Evolutionary conservation across 2,113 vertebrate genomes (phyloP), one percentile per base, ranked within the genome.

Genomic region (Crypturellus undulatus): DNA sequence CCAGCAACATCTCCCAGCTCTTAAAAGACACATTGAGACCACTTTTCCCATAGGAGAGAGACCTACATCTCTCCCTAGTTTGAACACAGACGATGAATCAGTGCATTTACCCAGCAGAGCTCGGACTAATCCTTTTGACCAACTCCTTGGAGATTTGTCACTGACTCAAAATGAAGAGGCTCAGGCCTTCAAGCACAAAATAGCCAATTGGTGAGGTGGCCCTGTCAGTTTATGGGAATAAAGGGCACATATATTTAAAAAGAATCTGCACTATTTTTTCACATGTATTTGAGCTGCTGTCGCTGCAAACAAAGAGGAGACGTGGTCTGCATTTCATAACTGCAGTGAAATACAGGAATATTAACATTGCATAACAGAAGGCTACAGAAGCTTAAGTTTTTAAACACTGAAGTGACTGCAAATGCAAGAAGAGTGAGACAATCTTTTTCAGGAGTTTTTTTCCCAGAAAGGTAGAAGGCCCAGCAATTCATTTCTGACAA

Each of bases 401-500:
- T 34, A 89, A 84, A 82, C 63, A 22, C 30, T 12, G 13, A 84
- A 75, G 28, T 24, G 26, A 16, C 20, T 56, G 28, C 47, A 75
- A 86, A 64, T 3, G 2, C 72, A 0, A 42, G n/a, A 45, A 79
- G 14, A 84, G 43, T n/a, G 89, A 81, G 36, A 40, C n/a, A 88
- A 42, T 13, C 26, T 32, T 89, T 77, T 79, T 59, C 49, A 34
- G 9, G 4, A 58, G 14, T 70, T 87, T 87, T 93, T 93, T 79
- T 73, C 65, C 84, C 87, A 79, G 47, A 89, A 87, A 84, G 78
- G 81, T 34, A 84, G 71, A 84, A 87, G 82, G 43, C 10, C 5
- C 65, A 94, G 43, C 67, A 82, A 76, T 28, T 72, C 88, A 62
- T 64, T 94, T 92, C 58, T 94, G 95, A 84, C 75, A 95, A 73